phyloP scores from a whole-genome alignment of 2,113 vertebrate species.

The Planiliza haematocheilus region DNA sequence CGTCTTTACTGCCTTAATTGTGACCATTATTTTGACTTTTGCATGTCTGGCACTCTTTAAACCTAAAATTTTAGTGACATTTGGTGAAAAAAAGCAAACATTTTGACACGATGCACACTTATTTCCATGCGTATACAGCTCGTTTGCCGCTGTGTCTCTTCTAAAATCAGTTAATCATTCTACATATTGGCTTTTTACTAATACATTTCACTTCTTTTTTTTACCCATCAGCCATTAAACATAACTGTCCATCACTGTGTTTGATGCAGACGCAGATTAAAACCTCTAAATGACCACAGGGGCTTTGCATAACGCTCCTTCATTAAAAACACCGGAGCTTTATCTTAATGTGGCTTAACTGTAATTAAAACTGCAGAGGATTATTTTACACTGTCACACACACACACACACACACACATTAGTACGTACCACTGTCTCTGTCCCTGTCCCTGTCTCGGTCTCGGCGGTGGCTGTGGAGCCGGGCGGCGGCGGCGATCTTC shows the following conservation, averaged over 20 bases:
- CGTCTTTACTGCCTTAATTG: too few relatives aligned
- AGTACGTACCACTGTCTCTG: conserved; percentile 81
- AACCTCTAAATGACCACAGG: not conserved
- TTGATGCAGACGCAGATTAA: not conserved
- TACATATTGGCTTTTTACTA: too few relatives aligned
- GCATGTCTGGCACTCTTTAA: too few relatives aligned
- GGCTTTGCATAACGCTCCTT: not conserved
- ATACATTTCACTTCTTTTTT: too few relatives aligned
- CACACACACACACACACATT: not conserved
- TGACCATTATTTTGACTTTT: too few relatives aligned
- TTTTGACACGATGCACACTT: not conserved
- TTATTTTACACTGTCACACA: not conserved
- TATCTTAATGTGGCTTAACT: too few relatives aligned
- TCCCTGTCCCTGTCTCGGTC: conserved; percentile 82
- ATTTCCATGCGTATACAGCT: not conserved
- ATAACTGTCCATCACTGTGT: not conserved
- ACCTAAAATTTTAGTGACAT: too few relatives aligned
- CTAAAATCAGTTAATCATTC: too few relatives aligned
- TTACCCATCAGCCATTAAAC: too few relatives aligned
- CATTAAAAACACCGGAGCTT: not conserved
- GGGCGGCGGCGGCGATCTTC: conserved; percentile 89
- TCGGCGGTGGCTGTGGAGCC: conserved; percentile 86
- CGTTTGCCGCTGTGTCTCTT: too few relatives aligned
- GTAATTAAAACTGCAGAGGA: not conserved
- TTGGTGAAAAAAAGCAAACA: not conserved